Conservation (phyloP, 2,113 vertebrate species). For the Plecotus auritus region DNA sequence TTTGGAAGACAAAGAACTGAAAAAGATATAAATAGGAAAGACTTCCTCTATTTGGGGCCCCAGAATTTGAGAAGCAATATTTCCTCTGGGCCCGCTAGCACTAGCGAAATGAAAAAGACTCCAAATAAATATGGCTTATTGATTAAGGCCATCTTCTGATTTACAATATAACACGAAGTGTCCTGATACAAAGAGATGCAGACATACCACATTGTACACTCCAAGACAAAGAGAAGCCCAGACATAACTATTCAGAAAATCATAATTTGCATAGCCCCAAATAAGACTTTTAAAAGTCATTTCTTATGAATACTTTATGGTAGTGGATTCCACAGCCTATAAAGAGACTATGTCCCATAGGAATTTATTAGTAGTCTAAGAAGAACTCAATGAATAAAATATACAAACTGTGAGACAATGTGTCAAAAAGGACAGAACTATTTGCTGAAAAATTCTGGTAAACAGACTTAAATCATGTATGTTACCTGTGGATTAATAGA, state of each 20-base stretch:
- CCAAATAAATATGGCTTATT: too few species aligned
- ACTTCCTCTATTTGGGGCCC: too few species aligned
- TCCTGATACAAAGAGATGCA: neutral
- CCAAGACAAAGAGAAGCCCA: neutral
- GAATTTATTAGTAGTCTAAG: slow-evolving; percentile 6
- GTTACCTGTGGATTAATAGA: neutral
- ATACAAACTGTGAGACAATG: neutral
- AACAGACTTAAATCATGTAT: neutral
- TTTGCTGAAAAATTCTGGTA: slow-evolving; percentile 10
- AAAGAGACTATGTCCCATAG: neutral
- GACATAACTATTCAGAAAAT: slow-evolving; percentile 1
- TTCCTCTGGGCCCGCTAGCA: too few species aligned
- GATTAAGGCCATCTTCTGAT: too few species aligned
- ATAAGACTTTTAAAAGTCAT: neutral
- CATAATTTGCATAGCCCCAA: neutral
- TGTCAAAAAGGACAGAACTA: slow-evolving; percentile 32
- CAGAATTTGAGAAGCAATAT: too few species aligned
- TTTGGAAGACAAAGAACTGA: too few species aligned
- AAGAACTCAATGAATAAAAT: slow-evolving; percentile 11
- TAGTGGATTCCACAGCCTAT: neutral
- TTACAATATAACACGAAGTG: neutral
- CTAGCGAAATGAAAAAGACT: too few species aligned
- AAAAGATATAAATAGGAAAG: too few species aligned
- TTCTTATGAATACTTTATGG: neutral
- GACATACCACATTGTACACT: neutral